Evolutionary conservation across 2,888 invertebrate genomes (phyloP), one percentile per base, ranked within the genome.

Genomic region (Psylliodes chrysocephalus): DNA sequence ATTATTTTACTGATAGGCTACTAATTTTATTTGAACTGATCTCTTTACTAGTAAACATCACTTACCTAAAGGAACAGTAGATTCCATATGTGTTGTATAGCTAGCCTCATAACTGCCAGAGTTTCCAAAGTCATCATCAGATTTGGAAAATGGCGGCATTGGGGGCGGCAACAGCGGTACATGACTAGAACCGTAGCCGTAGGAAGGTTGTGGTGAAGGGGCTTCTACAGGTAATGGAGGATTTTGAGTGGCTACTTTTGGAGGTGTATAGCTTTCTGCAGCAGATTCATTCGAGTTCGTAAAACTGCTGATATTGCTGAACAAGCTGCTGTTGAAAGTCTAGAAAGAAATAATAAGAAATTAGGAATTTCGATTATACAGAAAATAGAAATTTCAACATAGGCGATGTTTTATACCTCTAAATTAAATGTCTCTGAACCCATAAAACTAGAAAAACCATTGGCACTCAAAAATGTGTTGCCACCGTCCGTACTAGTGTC

Each of bases 401-500:
- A 19, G 8, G 42, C 17, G 8, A 7, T n/a, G 8, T 44, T 44
- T 7, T 68, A 68, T 71, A 81, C 81, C 69, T 79, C 75, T 53
- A 86, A 82, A 70, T 84, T 87, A 75, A 89, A 89, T 19, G 88
- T 86, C 72, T 86, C 86, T 46, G 87, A 86, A 68, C 88, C 89
- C 77, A 90, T 85, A 73, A 89, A 90, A 71, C 89, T 89, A 2
- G 87, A 83, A 72, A 88, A 89, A 42, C 88, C 88, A 73, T 87
- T 88, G 17, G 78, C 76, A 19, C 64, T 66, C 15, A 68, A 47
- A 30, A 68, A 68, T 46, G 60, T 66, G 35, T 15, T 63, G 4
- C 60, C 40, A 7, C 47, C 56, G 19, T 60, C 51, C n/a, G 55
- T 52, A 22, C 25, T 51, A 10, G 47, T 46, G 15, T 54, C 42